phyloP scores from a whole-genome alignment of 2,888 invertebrate genomes.

The Linnaemya tessellans region DNA sequence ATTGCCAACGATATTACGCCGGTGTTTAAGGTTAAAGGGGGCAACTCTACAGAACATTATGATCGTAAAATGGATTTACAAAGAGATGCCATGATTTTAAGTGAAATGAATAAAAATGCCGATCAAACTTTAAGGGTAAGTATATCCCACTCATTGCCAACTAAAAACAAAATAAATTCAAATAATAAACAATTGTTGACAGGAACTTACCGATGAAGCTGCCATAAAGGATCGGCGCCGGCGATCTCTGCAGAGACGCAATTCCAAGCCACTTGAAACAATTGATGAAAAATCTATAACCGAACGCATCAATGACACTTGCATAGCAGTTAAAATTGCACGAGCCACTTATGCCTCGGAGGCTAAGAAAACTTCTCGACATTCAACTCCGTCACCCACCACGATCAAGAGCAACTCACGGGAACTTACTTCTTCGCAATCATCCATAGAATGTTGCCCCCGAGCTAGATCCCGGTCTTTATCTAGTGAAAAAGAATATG shows the following conservation, averaged over 20 bases:
- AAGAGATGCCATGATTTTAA: conserved; percentile 84
- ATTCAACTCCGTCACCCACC: conserved; percentile 71
- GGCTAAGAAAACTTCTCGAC: conserved; percentile 77
- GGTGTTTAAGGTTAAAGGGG: conserved; percentile 77
- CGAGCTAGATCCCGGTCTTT: conserved; percentile 78
- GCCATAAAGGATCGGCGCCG: conserved; percentile 82
- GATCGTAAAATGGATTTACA: conserved; percentile 81
- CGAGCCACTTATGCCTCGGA: conserved; percentile 79
- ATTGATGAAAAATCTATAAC: conserved; percentile 81
- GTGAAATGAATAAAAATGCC: conserved; percentile 85
- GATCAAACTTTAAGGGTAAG: conserved; percentile 85
- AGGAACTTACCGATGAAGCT: conserved; percentile 85
- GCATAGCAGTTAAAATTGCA: conserved; percentile 75
- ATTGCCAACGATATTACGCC: conserved; percentile 79
- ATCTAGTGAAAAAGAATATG: conserved; percentile 76
- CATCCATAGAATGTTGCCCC: conserved; percentile 81
- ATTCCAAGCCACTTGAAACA: conserved; percentile 81
- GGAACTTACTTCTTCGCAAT: conserved; percentile 81
- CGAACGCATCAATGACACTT: conserved; percentile 73
- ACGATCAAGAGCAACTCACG: conserved; percentile 62
- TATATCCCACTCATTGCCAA: not conserved
- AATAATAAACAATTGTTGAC: conserved; percentile 14
- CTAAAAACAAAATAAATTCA: not conserved
- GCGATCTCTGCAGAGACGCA: conserved; percentile 79
- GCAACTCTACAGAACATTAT: conserved; percentile 73